Conservation (phyloP, 2,113 vertebrate species). For the Atrichornis clamosus region DNA sequence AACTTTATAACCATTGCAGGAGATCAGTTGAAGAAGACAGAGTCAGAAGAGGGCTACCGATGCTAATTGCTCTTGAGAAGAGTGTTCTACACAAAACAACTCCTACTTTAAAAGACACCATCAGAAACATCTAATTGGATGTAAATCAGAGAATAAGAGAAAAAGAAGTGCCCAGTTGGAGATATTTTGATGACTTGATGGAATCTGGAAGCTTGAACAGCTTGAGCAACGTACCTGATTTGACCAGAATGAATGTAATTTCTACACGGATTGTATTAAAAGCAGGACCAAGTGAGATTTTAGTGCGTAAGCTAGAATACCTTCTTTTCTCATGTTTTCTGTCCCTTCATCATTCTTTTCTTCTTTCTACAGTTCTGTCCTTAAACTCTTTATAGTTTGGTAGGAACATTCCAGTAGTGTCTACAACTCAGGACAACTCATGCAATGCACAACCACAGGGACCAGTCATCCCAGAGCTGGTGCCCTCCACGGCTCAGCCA, state of each 20-base stretch:
- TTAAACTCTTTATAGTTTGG: background rate
- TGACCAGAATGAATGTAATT: background rate
- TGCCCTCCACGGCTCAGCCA: background rate
- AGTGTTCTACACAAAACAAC: background rate
- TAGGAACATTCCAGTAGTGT: background rate
- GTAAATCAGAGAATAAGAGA: background rate
- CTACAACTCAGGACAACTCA: background rate
- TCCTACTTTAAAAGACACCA: background rate
- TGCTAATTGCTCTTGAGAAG: background rate
- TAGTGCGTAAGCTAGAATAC: background rate
- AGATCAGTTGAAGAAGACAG: background rate
- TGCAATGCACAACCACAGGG: too few species aligned
- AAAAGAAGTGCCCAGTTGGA: background rate
- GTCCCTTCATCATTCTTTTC: background rate
- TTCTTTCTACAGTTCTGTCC: background rate
- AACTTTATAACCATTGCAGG: background rate
- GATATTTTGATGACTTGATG: background rate
- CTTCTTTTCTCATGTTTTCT: background rate
- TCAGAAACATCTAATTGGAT: background rate
- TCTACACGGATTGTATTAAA: background rate
- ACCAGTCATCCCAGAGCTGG: background rate
- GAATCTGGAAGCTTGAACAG: background rate
- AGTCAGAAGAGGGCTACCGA: background rate
- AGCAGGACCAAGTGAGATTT: background rate
- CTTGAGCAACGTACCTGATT: background rate